Percentiles rank a stretch among this genome's conserved stretches.
Evolutionary conservation across 2,113 vertebrate species (phyloP).

Genomic region (Halichoeres trimaculatus): DNA sequence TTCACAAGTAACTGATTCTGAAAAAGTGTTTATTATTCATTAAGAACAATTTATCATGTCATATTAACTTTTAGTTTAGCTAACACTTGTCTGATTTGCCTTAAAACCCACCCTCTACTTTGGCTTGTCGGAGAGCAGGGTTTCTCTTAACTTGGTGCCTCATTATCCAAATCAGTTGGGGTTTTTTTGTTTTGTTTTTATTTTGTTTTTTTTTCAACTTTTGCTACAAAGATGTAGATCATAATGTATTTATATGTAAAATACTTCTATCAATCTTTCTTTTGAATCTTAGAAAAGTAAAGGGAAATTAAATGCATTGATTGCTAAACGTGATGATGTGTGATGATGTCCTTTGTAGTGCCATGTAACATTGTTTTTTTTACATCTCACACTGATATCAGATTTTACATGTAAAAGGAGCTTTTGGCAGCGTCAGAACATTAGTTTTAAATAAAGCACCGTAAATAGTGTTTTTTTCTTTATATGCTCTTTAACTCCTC

Average conservation of each 20-base stretch:
- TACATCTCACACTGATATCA: neutral
- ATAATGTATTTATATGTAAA: neutral
- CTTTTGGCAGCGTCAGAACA: neutral
- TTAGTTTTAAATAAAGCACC: slow-evolving; percentile 44
- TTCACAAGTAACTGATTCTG: neutral
- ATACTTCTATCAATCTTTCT: neutral
- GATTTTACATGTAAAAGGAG: neutral
- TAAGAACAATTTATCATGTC: no score
- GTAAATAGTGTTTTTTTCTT: neutral
- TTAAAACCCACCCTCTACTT: neutral
- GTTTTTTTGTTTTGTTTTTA: neutral
- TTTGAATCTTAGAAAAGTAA: slow-evolving; percentile 4
- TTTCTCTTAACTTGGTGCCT: neutral
- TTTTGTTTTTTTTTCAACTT: no score
- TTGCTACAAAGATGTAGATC: no score
- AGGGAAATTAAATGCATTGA: slow-evolving; percentile 5
- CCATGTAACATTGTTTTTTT: neutral
- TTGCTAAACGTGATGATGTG: slow-evolving; percentile 8
- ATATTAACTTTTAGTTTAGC: neutral
- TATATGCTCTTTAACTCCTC: neutral
- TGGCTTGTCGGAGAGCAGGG: neutral
- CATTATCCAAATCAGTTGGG: neutral
- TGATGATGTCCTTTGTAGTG: slow-evolving; percentile 14
- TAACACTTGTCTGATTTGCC: neutral
- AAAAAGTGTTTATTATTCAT: no score